phyloP scores from a whole-genome alignment of 2,888 invertebrate genomes.

The Nesidiocoris tenuis region DNA sequence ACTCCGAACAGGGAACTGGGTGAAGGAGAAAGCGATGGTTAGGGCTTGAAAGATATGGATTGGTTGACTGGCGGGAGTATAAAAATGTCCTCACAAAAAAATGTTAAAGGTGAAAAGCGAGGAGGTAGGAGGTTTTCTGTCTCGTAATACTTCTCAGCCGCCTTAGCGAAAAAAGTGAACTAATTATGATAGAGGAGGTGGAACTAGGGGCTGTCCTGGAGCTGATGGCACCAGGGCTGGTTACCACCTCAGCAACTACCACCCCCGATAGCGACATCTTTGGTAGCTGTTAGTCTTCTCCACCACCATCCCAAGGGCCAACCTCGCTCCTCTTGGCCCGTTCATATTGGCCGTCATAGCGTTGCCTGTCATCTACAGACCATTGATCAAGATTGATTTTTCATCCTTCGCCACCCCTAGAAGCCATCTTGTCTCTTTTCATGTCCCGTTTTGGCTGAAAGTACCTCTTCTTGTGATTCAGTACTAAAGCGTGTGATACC shows the following conservation, averaged over 20 bases:
- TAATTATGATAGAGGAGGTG: background rate
- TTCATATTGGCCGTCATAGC: background rate
- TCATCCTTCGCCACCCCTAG: background rate
- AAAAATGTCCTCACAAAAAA: background rate
- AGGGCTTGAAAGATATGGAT: background rate
- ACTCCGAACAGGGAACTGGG: background rate
- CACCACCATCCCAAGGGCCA: background rate
- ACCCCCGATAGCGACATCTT: background rate
- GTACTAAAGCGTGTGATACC: no score
- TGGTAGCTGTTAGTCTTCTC: background rate
- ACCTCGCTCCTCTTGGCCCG: background rate
- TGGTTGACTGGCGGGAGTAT: background rate
- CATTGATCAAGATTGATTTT: conserved; percentile 15
- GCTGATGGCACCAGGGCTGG: background rate
- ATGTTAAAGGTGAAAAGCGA: background rate
- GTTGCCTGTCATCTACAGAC: conserved; percentile 5
- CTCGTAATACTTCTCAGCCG: background rate
- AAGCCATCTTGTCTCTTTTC: background rate
- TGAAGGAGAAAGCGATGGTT: background rate
- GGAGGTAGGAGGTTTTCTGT: background rate
- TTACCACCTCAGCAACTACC: background rate
- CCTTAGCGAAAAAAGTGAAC: background rate
- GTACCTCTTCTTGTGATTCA: no score
- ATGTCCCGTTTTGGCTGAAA: no score
- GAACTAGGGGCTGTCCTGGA: background rate